Evolutionary conservation across 2,888 invertebrate genomes (phyloP).

Genomic region (Amphipoea lucens): DNA sequence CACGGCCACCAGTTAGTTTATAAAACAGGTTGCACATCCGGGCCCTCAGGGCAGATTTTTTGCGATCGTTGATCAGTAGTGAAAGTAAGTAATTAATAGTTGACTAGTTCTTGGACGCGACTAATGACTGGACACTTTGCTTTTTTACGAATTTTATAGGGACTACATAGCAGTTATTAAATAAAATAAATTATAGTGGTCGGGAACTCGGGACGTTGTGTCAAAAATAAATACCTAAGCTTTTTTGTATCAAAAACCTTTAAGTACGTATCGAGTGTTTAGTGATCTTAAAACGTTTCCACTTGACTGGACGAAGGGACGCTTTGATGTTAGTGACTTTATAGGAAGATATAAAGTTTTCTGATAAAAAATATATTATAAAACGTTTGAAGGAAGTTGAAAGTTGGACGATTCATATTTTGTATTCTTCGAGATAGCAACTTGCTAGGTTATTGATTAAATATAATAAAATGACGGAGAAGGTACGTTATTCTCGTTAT

Average conservation of each 20-base stretch:
- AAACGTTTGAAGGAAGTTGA: neutral
- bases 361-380: constrained; percentile 1
- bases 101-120: no score
- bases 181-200: neutral
- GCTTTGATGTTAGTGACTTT: constrained; percentile 33
- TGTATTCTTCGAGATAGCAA: neutral
- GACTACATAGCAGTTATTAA: no score
- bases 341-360: constrained; percentile 5
- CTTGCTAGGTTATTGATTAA: no score
- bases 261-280: constrained; percentile 19
- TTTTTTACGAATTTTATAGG: no score
- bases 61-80: neutral
- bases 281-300: constrained; percentile 33
- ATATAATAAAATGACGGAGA: no score
- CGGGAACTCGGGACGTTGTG: neutral
- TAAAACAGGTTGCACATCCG: neutral
- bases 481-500: no score
- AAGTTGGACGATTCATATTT: neutral
- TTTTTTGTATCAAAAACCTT: constrained; percentile 14
- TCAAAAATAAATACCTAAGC: neutral
- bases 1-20: neutral
- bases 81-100: neutral
- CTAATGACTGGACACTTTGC: no score
- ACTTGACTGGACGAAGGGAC: constrained; percentile 26
- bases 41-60: neutral